phyloP scores from a whole-genome alignment of 2,797 vertebrate genomes.

The Gymnothorax javanicus region DNA sequence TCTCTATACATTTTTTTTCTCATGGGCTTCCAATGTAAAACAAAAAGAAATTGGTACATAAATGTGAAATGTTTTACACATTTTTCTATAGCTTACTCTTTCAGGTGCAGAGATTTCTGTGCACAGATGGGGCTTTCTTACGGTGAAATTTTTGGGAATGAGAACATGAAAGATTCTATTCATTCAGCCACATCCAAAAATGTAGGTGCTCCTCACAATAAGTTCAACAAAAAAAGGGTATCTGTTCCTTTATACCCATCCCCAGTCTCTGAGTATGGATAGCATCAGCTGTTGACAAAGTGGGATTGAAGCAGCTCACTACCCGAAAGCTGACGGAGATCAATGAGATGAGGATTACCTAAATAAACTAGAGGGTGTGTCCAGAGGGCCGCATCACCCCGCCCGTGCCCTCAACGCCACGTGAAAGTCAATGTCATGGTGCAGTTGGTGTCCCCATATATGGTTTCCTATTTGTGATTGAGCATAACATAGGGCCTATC shows the following conservation, averaged over 20 bases:
- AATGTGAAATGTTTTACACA: not conserved
- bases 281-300: not conserved
- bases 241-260: not conserved
- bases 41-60: not conserved
- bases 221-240: not conserved
- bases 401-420: too few species aligned
- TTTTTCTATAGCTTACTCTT: not conserved
- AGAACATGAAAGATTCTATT: not conserved
- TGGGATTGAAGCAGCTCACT: not conserved
- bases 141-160: not conserved
- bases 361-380: too few species aligned
- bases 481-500: too few species aligned
- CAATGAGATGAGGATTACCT: not conserved
- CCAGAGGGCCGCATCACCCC: too few species aligned
- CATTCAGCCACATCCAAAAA: not conserved
- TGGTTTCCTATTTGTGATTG: too few species aligned
- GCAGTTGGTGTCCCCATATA: too few species aligned
- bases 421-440: too few species aligned
- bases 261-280: not conserved
- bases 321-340: not conserved
- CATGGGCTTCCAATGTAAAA: not conserved
- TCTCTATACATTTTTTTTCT: not conserved
- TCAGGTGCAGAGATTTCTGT: not conserved
- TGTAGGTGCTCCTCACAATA: not conserved
- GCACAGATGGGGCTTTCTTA: not conserved